Conservation (phyloP, 2,888 invertebrate genomes). For the Hartigia nigra region DNA sequence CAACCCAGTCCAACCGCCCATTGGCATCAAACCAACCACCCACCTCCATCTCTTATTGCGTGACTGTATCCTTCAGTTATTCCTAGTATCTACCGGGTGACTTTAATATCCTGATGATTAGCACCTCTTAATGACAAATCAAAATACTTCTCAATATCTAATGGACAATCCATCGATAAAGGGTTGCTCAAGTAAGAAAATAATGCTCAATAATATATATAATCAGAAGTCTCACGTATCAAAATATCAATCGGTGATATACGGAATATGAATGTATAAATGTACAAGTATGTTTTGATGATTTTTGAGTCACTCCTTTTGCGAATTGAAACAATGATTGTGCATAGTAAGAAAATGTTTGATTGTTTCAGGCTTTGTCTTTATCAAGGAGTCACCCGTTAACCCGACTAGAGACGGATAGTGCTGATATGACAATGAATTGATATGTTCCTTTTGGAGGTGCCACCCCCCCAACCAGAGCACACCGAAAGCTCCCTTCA, state of each 20-base stretch:
- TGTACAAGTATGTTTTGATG: background rate
- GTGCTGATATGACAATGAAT: conserved; percentile 52
- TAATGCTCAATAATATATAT: background rate
- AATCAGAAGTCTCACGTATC: background rate
- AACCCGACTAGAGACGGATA: conserved; percentile 35
- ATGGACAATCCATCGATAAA: background rate
- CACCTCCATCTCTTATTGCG: conserved; percentile 39
- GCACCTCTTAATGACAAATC: background rate
- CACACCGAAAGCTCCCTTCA: conserved; percentile 11
- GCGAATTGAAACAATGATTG: no score
- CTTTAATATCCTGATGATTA: background rate
- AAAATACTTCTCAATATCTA: background rate
- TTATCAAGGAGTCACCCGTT: conserved; percentile 32
- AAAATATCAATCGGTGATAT: background rate
- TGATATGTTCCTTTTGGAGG: conserved; percentile 52
- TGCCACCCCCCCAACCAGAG: conserved; percentile 24
- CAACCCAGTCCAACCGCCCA: conserved; percentile 42
- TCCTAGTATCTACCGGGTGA: conserved; percentile 34
- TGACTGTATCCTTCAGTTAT: conserved; percentile 46
- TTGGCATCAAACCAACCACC: conserved; percentile 55
- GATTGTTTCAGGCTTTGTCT: background rate
- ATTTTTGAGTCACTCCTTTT: no score
- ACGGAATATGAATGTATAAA: background rate
- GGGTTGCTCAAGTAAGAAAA: background rate
- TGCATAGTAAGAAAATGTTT: background rate